Evolutionary conservation across 2,888 invertebrate species (phyloP).

Genomic region (Deilephila porcellus): DNA sequence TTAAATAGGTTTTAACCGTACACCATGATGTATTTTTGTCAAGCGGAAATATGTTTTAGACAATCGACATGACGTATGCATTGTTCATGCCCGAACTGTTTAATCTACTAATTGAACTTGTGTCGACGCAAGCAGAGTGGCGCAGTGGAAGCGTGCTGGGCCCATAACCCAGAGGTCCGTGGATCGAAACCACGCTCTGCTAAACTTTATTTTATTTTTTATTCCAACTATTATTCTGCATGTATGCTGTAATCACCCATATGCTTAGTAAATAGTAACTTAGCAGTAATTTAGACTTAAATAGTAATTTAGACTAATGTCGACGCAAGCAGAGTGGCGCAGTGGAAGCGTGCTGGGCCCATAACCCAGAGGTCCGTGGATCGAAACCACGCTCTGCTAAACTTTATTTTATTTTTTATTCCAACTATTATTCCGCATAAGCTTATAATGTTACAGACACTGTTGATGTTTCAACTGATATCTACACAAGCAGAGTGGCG

Average conservation of each 20-base stretch:
- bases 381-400: slow-evolving; percentile 92
- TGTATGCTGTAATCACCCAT: too few species aligned
- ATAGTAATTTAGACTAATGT: too few species aligned
- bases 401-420: not conserved
- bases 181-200: slow-evolving; percentile 94
- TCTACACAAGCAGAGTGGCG: slow-evolving; percentile 88
- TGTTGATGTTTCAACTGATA: not conserved
- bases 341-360: slow-evolving; percentile 87
- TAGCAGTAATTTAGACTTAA: too few species aligned
- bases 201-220: slow-evolving; percentile 51
- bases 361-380: slow-evolving; percentile 96
- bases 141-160: slow-evolving; percentile 94
- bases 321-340: slow-evolving; percentile 89
- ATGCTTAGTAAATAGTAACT: too few species aligned
- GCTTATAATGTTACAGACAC: not conserved
- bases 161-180: slow-evolving; percentile 96
- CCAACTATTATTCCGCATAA: not conserved
- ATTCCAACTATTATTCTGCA: too few species aligned
- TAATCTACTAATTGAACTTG: not conserved
- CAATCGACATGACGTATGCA: too few species aligned
- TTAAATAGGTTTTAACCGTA: too few species aligned
- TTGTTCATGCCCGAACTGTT: too few species aligned
- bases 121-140: slow-evolving; percentile 86
- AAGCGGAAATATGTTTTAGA: not conserved
- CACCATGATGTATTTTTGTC: too few species aligned